Evolutionary conservation across 2,113 vertebrate genomes (phyloP).

Genomic region (Prunella fulvescens): DNA sequence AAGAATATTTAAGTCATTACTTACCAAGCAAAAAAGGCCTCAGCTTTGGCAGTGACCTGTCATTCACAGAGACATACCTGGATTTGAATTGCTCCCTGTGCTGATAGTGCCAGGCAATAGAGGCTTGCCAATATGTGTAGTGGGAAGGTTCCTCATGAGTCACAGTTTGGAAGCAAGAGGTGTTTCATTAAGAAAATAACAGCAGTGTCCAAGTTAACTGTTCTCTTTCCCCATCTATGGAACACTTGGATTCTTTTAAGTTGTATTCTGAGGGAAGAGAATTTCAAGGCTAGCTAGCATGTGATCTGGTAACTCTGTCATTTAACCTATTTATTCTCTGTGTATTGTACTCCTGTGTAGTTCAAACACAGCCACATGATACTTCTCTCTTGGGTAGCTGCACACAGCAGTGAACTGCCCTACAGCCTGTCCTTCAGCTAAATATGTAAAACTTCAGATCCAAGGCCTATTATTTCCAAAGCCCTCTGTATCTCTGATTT

Average conservation of each 20-base stretch:
- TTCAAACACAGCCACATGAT: not conserved
- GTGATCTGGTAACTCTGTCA: not conserved
- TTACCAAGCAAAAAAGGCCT: not conserved
- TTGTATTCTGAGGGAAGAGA: not conserved
- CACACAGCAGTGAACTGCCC: slow-evolving; percentile 24
- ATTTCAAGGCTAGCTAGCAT: slow-evolving; percentile 12
- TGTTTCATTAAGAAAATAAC: not conserved
- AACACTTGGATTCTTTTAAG: not conserved
- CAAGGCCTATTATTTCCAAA: slow-evolving; percentile 14
- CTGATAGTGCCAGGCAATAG: not conserved
- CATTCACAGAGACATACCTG: not conserved
- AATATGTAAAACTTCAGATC: slow-evolving; percentile 13
- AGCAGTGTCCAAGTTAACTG: not conserved
- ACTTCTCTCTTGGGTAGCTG: not conserved
- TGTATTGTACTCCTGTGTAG: slow-evolving; percentile 18
- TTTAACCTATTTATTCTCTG: not conserved
- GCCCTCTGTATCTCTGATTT: not conserved
- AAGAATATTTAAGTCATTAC: not conserved
- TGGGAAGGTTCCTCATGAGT: not conserved
- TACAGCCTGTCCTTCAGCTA: not conserved
- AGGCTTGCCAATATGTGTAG: not conserved
- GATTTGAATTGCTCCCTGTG: not conserved
- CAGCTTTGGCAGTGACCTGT: not conserved
- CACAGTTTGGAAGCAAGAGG: not conserved
- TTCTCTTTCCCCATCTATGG: not conserved